A percentile compares a stretch with the other conserved stretches of the same genome.
Evolutionary conservation across 2,113 vertebrate species (phyloP).

Genomic region (Periophthalmodon schlosseri): DNA sequence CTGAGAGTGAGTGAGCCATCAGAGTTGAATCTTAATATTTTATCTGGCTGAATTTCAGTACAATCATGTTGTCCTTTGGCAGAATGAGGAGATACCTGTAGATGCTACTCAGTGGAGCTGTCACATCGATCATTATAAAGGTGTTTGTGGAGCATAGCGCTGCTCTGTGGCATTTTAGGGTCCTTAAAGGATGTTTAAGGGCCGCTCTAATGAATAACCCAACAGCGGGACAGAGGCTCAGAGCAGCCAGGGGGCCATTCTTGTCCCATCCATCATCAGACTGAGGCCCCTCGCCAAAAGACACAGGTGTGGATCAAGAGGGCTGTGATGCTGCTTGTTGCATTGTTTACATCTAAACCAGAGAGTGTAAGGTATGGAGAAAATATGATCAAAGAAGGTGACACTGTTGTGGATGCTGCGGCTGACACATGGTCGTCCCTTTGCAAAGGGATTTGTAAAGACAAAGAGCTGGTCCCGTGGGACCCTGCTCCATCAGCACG

Average conservation of each 20-base stretch:
- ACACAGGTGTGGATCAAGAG: constrained; percentile 33
- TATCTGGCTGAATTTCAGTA: constrained; percentile 1
- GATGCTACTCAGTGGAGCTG: constrained; percentile 6
- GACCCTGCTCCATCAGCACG: constrained; percentile 53
- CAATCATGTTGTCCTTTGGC: not conserved
- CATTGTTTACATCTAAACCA: not conserved
- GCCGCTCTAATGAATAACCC: constrained; percentile 66
- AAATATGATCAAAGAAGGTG: constrained; percentile 1
- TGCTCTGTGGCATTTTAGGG: constrained; percentile 58
- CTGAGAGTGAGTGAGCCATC: not conserved
- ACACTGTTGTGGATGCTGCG: constrained; percentile 14
- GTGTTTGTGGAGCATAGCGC: constrained; percentile 42
- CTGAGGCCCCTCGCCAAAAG: constrained; percentile 1
- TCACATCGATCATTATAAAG: constrained; percentile 65
- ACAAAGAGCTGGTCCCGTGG: constrained; percentile 67
- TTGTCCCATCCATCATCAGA: constrained; percentile 67
- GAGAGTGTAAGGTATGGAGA: not conserved
- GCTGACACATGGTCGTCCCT: constrained; percentile 29
- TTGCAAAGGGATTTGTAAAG: constrained; percentile 49
- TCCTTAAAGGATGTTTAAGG: constrained; percentile 64
- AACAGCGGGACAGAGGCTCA: constrained; percentile 53
- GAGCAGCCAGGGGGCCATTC: constrained; percentile 34
- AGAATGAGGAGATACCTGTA: constrained; percentile 52
- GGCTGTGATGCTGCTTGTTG: not conserved
- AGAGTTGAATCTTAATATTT: not conserved